Base-by-base conservation (phyloP, 2,113 vertebrate species). In the Sialia sialis region DNA sequence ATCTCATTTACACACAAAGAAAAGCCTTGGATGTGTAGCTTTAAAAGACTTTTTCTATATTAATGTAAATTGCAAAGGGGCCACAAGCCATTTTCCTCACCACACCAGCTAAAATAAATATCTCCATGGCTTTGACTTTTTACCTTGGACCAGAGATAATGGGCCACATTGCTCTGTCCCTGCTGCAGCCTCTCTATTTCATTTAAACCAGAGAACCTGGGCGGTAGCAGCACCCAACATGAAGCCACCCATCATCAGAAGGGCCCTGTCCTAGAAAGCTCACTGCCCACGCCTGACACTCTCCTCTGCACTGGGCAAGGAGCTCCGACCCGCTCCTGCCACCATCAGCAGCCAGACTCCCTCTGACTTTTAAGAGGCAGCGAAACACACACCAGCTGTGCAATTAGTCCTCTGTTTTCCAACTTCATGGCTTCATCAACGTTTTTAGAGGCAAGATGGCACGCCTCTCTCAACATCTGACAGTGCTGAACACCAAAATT, bases 331-430 rank as follows among this genome's bases (percentile, higher is more conserved):
- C 1, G 0, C 52, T 64, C 66, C 21, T 1, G 0, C 66, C 60
- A 16, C 55, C 63, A 34, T 2, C 41, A 0, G 21, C 88, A 20
- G 82, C 63, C 59, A 10, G 81, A 70, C 68, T 90, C 86, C 59
- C 72, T 8, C 44, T 5, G 76, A 55, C 62, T 90, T n/a, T 3
- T 13, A 23, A 44, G n/a, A 81, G 90, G 77, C 87, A 82, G 49
- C 79, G 58, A 87, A 89, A 93, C 62, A 55, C 27, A 12, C 75
- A 75, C 67, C 79, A 91, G 87, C 81, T 95, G 93, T 91, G 85
- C 92, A 94, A 91, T 93, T 79, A 95, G 75, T 66, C 88, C 80
- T 96, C 94, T 87, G 90, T 92, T 95, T 94, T 85, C 85, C 74
- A 87, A 60, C 84, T 90, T 93, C 81, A 49, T 29, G 92, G 87